Percentiles rank a stretch among this genome's conserved stretches.
Conservation (phyloP, 1,140 invertebrate species). For the Aphidius gifuensis region DNA sequence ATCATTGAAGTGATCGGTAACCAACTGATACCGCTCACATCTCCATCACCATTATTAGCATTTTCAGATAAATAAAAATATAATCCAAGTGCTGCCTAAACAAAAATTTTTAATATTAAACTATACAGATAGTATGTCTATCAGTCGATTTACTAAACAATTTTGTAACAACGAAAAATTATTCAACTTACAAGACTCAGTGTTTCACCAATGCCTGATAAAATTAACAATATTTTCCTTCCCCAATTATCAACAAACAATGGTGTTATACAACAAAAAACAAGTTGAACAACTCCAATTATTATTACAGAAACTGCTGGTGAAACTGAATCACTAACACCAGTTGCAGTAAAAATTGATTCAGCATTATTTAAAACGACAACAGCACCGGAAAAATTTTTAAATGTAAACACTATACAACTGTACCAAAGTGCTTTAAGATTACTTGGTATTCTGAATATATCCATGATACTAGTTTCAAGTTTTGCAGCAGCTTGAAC, state of each 20-base stretch:
- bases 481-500: slow-evolving; percentile 58
- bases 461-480: slow-evolving; percentile 57
- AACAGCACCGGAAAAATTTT: slow-evolving; percentile 79
- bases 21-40: slow-evolving; percentile 57
- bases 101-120: slow-evolving; percentile 4
- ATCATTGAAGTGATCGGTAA: slow-evolving; percentile 66
- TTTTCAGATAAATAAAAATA: slow-evolving; percentile 61
- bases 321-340: slow-evolving; percentile 52
- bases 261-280: slow-evolving; percentile 66
- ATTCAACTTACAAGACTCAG: slow-evolving; percentile 43
- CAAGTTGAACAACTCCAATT: slow-evolving; percentile 70
- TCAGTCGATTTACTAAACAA: no score
- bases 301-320: slow-evolving; percentile 72
- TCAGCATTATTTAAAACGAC: slow-evolving; percentile 81
- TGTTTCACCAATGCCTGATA: slow-evolving; percentile 66
- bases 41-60: slow-evolving; percentile 32
- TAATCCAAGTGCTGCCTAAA: slow-evolving; percentile 58
- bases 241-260: slow-evolving; percentile 73
- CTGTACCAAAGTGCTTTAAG: slow-evolving; percentile 68
- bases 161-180: background rate
- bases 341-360: slow-evolving; percentile 65
- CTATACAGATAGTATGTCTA: no score
- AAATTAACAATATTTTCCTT: slow-evolving; percentile 67
- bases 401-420: slow-evolving; percentile 68
- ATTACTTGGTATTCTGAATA: slow-evolving; percentile 59